phyloP scores from a whole-genome alignment of 2,113 vertebrate genomes.

The Pitta sordida region DNA sequence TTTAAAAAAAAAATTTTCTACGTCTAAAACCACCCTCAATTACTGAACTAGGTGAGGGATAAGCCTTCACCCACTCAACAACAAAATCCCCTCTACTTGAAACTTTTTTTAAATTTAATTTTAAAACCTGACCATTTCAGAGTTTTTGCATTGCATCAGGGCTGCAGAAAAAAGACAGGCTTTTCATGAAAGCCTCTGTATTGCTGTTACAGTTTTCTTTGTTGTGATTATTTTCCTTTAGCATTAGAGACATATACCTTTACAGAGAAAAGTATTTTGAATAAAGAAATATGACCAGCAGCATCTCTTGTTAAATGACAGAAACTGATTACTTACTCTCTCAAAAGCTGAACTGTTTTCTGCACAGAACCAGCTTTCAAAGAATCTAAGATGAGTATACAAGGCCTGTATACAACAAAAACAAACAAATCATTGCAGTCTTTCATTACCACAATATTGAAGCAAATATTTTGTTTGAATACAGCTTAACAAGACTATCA shows the following conservation, averaged over 20 bases:
- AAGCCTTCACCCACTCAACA: not conserved
- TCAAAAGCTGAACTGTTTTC: conserved; percentile 87
- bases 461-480: not conserved
- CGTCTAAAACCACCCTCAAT: not conserved
- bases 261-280: not conserved
- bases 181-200: not conserved
- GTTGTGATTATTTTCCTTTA: not conserved
- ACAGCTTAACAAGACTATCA: not conserved
- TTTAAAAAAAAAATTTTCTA: not conserved
- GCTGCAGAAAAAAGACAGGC: not conserved
- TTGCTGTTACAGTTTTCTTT: not conserved
- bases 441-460: not conserved
- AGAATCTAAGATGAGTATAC: conserved; percentile 94
- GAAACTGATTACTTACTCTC: conserved; percentile 85
- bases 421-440: not conserved
- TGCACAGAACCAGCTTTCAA: conserved; percentile 87
- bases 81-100: not conserved
- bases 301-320: not conserved
- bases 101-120: not conserved
- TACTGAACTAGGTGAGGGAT: not conserved
- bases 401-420: conserved; percentile 79
- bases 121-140: not conserved
- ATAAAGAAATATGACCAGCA: not conserved
- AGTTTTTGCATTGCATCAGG: not conserved
- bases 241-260: not conserved